Percentiles rank a stretch among this genome's conserved stretches.
These are phyloP conservation scores for Ifrita kowaldi DNA, from an alignment of 2,113 vertebrate genomes.

Conservation along the genomic window DNA sequence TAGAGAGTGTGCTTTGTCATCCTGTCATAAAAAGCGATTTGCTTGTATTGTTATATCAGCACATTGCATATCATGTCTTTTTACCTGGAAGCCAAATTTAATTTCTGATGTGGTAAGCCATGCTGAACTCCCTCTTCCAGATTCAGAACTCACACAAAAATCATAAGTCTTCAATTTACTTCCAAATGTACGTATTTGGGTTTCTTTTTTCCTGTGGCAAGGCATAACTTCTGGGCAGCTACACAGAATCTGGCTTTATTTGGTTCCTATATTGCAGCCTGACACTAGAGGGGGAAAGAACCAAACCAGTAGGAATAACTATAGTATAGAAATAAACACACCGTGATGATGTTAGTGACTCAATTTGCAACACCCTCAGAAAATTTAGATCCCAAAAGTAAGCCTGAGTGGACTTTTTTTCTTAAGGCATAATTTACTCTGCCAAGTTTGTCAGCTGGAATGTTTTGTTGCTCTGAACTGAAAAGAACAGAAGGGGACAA, in stretches of 20 bases:
- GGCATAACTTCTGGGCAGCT: not conserved
- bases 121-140: not conserved
- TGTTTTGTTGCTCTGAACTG: not conserved
- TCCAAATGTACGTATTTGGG: not conserved
- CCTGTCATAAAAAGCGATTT: not conserved
- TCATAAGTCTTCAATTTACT: not conserved
- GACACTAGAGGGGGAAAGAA: not conserved
- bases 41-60: not conserved
- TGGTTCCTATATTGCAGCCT: not conserved
- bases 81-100: not conserved
- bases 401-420: not conserved
- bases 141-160: not conserved
- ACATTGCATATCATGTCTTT: not conserved
- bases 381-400: not conserved
- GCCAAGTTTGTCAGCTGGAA: not conserved
- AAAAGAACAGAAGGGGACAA: not conserved
- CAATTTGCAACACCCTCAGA: not conserved
- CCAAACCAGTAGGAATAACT: not conserved
- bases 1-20: not conserved
- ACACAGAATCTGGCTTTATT: not conserved
- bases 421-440: not conserved
- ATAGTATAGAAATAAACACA: not conserved
- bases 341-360: not conserved
- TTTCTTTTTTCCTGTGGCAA: not conserved
- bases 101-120: not conserved